phyloP scores from a whole-genome alignment of 2,113 vertebrate genomes.

The Pandion haliaetus region DNA sequence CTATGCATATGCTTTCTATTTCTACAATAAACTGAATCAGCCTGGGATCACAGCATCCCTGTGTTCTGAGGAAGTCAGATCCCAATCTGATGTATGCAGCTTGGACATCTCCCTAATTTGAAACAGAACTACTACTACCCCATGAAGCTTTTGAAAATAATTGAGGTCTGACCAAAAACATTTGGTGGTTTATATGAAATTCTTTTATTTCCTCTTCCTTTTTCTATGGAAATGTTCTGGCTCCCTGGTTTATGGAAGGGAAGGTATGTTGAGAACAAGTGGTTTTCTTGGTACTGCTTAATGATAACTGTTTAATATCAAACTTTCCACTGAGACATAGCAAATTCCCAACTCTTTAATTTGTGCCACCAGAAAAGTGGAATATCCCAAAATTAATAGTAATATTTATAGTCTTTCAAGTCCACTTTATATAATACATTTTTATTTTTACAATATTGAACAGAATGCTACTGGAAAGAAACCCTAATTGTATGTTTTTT shows the following conservation, averaged over 20 bases:
- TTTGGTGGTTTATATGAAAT: conserved; percentile 1
- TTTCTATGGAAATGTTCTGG: not conserved
- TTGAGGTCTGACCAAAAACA: conserved; percentile 27
- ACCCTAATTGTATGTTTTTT: not conserved
- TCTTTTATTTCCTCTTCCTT: conserved; percentile 13
- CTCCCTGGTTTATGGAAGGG: not conserved
- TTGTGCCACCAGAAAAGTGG: not conserved
- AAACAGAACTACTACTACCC: conserved; percentile 2
- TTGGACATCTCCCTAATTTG: conserved; percentile 10
- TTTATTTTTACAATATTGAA: conserved; percentile 1
- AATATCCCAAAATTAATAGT: not conserved
- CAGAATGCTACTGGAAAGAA: not conserved
- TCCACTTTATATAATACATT: not conserved
- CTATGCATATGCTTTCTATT: not conserved
- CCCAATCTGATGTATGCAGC: not conserved
- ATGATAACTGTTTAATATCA: not conserved
- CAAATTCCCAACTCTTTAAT: not conserved
- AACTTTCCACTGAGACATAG: not conserved
- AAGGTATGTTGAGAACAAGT: not conserved
- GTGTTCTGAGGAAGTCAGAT: not conserved
- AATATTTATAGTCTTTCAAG: not conserved
- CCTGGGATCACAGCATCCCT: not conserved
- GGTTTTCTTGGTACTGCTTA: not conserved
- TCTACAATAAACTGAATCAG: not conserved
- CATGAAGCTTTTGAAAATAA: conserved; percentile 23